Base-by-base conservation (phyloP, 2,113 vertebrate species). In the Motacilla tschutschensis region DNA sequence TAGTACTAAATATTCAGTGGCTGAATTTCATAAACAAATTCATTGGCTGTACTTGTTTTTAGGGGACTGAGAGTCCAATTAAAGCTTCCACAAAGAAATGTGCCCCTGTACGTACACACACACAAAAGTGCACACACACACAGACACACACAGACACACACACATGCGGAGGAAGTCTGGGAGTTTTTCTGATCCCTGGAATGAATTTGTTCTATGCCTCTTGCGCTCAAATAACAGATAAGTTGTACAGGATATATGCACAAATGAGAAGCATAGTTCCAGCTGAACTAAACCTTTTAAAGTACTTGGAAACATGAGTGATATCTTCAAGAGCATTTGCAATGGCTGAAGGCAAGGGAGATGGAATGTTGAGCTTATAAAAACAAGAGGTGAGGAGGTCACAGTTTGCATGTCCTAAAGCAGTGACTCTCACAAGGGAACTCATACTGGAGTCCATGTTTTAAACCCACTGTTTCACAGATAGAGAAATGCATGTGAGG, bases 221-320 rank as follows among this genome's bases (percentile, higher is more conserved):
- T 70, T 60, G 18, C 28, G 9, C 38, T 80, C 40, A 69, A 66
- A 75, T 17, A 75, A 38, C 47, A 57, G 38, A 28, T 80, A 36
- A 57, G 35, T 72, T 54, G 58, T 46, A 46, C 18, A 47, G 40
- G 33, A 9, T 31, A 35, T 41, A 43, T 5, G 40, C 50, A 59
- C 9, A 65, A 80, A 78, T 40, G 2, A 75, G 50, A 81, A 89
- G 48, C 26, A 11, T n/a, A 35, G 14, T 62, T 89, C 14, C 41
- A 73, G 44, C 13, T 69, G 46, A 91, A 81, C 29, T 58, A 80
- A 89, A 75, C 8, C 18, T 89, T 87, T 75, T 69, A 58, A 87
- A 83, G 19, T 79, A 22, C 22, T 89, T 81, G 66, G 78, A 79
- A 81, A 73, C 62, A 58, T 3, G 18, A 33, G 25, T 35, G 44